Evolutionary conservation across 2,888 invertebrate genomes (phyloP), one percentile per base, ranked within the genome.

Genomic region (Eilema caniola): DNA sequence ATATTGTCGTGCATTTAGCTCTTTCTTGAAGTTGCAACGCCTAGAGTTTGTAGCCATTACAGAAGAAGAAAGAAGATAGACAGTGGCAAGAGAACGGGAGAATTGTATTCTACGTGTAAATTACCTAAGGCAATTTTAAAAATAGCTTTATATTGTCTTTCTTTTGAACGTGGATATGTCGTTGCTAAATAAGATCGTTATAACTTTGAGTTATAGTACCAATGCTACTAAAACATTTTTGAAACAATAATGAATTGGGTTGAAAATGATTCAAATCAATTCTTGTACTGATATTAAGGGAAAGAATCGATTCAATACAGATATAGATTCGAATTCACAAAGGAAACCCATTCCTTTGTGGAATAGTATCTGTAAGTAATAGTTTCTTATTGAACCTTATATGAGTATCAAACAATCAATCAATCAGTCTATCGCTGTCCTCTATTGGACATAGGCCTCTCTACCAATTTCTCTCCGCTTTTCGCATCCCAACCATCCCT

Each of bases 251-350:
- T 53, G n/a, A n/a, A 10, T 0, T 20, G 20, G 5, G 1, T 53
- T n/a, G n/a, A 53, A 53, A 53, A 53, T n/a, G 53, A n/a, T 53
- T 53, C 53, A 53, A 53, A 53, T 53, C n/a, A 53, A n/a, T 53
- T n/a, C n/a, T 53, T 53, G 53, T n/a, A n/a, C 53, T 53, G n/a
- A n/a, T 53, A 53, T 53, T 53, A 53, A n/a, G 20, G 20, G 20
- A 53, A 53, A 53, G 4, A 53, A n/a, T 7, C 20, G n/a, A 53
- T 53, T n/a, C 53, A 53, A 53, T 53, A 53, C 53, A 53, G n/a
- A n/a, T 53, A 53, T 20, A 53, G 53, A 53, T 53, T 53, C 53
- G 20, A 53, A 10, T 53, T 10, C n/a, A 53, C 53, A 53, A 53
- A 53, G 53, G 53, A 53, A 53, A 53, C 53, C n/a, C n/a, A 53